These are phyloP conservation scores for Epinephelus fuscoguttatus DNA, from an alignment of 2,113 vertebrate genomes.

Conservation along the genomic window DNA sequence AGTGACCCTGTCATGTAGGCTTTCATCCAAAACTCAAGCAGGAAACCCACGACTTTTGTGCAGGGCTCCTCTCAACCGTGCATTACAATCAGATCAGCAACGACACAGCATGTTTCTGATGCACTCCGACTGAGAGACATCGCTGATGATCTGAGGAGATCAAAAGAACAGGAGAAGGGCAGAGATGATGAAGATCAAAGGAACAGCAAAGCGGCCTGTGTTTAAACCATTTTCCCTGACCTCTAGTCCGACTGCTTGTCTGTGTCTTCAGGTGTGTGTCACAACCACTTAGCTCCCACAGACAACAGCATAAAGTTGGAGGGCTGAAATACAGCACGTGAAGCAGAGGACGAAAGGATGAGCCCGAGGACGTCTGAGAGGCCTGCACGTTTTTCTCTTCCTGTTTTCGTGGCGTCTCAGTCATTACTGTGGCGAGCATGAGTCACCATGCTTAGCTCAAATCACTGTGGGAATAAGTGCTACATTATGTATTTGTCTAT, in stretches of 20 bases:
- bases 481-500: constrained; percentile 44
- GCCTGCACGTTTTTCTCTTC: constrained; percentile 32
- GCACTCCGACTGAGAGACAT: neutral
- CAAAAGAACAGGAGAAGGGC: neutral
- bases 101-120: constrained; percentile 2
- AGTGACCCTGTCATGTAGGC: constrained; percentile 2
- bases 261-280: constrained; percentile 56
- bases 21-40: constrained; percentile 30
- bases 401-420: constrained; percentile 40
- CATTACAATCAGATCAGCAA: constrained; percentile 17
- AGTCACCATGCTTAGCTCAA: constrained; percentile 45
- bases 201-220: neutral
- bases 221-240: constrained; percentile 20
- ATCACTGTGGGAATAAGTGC: constrained; percentile 39
- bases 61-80: constrained; percentile 14
- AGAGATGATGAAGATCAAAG: constrained; percentile 26
- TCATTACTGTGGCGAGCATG: constrained; percentile 51
- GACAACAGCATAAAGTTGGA: constrained; percentile 16
- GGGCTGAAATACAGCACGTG: constrained; percentile 11
- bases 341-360: neutral
- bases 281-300: constrained; percentile 22
- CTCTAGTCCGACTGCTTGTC: constrained; percentile 23
- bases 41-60: constrained; percentile 10
- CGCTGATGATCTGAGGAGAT: constrained; percentile 21
- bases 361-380: constrained; percentile 8